Evolutionary conservation across 2,888 invertebrate species (phyloP).

Genomic region (Philhelius pedissequus): DNA sequence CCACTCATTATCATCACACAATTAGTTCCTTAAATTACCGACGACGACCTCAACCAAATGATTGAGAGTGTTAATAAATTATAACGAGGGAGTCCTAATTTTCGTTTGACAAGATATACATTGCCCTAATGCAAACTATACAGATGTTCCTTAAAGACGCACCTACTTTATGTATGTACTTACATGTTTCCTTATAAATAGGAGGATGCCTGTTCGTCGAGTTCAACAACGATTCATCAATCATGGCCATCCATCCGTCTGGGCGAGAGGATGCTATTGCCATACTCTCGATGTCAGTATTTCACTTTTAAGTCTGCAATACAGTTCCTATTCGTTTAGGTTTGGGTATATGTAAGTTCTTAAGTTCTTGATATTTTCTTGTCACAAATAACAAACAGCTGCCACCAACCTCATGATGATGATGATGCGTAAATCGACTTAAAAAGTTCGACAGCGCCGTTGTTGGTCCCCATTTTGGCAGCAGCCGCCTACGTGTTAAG

Average conservation of each 20-base stretch:
- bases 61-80: neutral
- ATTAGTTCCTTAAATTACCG: too few relatives aligned
- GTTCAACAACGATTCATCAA: constrained; percentile 41
- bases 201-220: neutral
- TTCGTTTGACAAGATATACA: neutral
- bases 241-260: constrained; percentile 3
- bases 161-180: neutral
- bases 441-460: constrained; percentile 46
- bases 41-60: neutral
- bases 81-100: neutral
- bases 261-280: neutral
- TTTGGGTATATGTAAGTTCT: too few relatives aligned
- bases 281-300: constrained; percentile 28
- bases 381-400: constrained; percentile 35
- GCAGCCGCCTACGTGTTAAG: constrained; percentile 33
- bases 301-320: constrained; percentile 19
- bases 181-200: neutral
- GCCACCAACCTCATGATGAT: neutral
- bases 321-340: neutral
- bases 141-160: neutral
- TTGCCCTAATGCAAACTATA: neutral
- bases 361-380: constrained; percentile 45
- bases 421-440: constrained; percentile 41
- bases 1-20: too few relatives aligned
- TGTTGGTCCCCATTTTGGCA: neutral